Conservation (phyloP, 2,797 vertebrate genomes). For the Lithobates pipiens region DNA sequence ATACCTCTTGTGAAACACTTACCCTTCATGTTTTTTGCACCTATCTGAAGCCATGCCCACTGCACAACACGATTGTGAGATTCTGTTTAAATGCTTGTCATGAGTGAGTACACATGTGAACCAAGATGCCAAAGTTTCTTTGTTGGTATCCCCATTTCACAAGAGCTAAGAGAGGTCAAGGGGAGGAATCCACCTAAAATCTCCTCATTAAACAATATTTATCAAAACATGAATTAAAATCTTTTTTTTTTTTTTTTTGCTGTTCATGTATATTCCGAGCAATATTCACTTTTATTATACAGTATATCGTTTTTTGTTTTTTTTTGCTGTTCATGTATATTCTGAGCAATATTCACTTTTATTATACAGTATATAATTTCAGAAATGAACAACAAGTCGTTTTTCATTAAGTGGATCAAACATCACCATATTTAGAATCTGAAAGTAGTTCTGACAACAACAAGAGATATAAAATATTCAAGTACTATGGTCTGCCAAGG, state of each 20-base stretch:
- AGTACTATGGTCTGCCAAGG: conserved; percentile 33
- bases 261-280: background rate
- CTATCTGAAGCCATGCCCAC: too few relatives aligned
- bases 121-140: background rate
- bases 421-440: background rate
- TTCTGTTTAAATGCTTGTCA: too few relatives aligned
- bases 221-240: background rate
- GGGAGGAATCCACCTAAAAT: too few relatives aligned
- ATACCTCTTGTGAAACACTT: too few relatives aligned
- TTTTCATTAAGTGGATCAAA: conserved; percentile 2
- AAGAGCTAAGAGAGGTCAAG: background rate
- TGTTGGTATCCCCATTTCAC: background rate
- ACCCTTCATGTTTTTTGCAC: too few relatives aligned
- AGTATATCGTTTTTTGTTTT: too few relatives aligned
- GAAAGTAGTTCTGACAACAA: conserved; percentile 15
- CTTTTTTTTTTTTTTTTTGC: too few relatives aligned
- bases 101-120: background rate
- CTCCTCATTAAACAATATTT: background rate
- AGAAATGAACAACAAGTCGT: background rate
- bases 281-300: background rate
- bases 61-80: too few relatives aligned
- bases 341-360: background rate
- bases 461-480: conserved; percentile 39
- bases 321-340: background rate
- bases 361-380: background rate